Evolutionary conservation across 2,113 vertebrate species (phyloP).

Genomic region (Talpa occidentalis): DNA sequence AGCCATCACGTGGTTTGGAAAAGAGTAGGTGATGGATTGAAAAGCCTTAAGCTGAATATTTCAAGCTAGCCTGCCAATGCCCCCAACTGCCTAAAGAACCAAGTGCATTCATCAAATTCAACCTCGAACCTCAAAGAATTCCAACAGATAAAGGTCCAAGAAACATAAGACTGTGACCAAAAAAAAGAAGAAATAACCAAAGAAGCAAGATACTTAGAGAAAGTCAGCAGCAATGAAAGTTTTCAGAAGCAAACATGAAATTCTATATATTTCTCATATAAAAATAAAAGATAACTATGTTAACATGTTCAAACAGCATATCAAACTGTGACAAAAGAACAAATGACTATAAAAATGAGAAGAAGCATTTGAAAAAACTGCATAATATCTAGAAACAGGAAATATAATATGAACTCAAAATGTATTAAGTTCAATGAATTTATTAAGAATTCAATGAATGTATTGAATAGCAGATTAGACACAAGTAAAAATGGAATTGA

Average conservation of each 20-base stretch:
- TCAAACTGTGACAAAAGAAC: not conserved
- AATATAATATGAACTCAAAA: not conserved
- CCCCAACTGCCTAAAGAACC: not conserved
- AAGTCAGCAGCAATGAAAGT: not conserved
- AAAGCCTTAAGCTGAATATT: not conserved
- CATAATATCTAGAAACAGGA: conserved; percentile 19
- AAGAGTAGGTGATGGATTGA: not conserved
- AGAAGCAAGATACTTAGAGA: not conserved
- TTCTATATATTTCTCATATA: not conserved
- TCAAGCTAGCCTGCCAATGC: not conserved
- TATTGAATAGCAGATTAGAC: not conserved
- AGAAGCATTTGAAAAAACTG: not conserved
- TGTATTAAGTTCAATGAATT: not conserved
- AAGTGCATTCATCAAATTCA: not conserved
- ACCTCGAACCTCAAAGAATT: not conserved
- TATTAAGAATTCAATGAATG: not conserved
- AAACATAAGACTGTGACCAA: not conserved
- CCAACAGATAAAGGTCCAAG: not conserved
- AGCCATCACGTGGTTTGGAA: not conserved
- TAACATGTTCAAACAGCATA: not conserved
- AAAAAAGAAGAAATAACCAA: not conserved
- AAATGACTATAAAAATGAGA: not conserved
- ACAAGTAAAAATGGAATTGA: not conserved
- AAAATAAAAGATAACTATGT: not conserved
- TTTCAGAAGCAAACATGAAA: not conserved